phyloP scores from a whole-genome alignment of 2,888 invertebrate species.

The Julus scanicus region DNA sequence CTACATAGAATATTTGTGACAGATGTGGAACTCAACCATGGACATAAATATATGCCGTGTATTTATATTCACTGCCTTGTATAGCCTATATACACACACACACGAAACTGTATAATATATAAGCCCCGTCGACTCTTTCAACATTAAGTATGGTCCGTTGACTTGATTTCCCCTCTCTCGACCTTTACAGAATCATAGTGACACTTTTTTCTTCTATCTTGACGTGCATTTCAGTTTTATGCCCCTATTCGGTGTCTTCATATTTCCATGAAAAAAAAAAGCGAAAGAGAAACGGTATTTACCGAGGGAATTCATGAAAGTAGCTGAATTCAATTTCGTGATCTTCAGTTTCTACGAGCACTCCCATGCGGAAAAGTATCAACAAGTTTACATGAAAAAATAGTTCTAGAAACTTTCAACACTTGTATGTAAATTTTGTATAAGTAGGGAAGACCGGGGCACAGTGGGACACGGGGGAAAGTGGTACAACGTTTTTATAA shows the following conservation, averaged over 20 bases:
- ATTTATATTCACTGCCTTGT: constrained; percentile 42
- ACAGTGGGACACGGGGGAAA: too few relatives aligned
- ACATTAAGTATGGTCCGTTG: constrained; percentile 45
- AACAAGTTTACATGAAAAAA: neutral
- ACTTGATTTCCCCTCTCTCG: constrained; percentile 28
- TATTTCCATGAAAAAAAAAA: constrained; percentile 21
- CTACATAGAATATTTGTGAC: constrained; percentile 5
- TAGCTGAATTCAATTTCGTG: constrained; percentile 26
- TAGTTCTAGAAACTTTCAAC: neutral
- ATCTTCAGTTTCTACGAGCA: neutral
- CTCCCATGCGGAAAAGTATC: neutral
- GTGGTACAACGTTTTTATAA: too few relatives aligned
- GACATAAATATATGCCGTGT: constrained; percentile 42
- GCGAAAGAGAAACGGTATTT: neutral
- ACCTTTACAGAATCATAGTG: constrained; percentile 40
- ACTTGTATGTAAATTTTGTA: too few relatives aligned
- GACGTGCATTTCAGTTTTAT: constrained; percentile 43
- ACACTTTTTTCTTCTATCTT: constrained; percentile 40
- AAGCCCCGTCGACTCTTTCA: constrained; percentile 43
- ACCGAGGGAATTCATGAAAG: constrained; percentile 43
- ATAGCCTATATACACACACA: neutral
- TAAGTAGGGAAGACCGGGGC: too few relatives aligned
- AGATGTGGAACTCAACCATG: constrained; percentile 17
- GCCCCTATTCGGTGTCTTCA: constrained; percentile 31
- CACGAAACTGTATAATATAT: constrained; percentile 35